phyloP scores from a whole-genome alignment of 92 coral and sea anemone genomes.

The Umimayanthus chanpuru region DNA sequence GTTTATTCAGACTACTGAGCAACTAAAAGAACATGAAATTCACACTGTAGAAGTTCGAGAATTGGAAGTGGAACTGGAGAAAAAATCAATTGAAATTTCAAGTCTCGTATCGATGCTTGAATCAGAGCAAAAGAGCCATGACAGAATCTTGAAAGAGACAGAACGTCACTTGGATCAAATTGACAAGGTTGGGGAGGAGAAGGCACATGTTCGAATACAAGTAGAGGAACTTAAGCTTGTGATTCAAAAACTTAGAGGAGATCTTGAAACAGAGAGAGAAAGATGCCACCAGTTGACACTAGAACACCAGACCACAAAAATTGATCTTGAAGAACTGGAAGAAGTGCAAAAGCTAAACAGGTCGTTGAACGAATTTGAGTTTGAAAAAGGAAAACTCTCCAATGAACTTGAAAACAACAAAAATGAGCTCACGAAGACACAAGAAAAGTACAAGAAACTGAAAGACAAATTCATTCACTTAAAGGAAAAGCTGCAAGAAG shows the following conservation, averaged over 20 bases:
- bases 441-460: slow-evolving; percentile 76
- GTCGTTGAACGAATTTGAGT: slow-evolving; percentile 78
- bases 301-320: slow-evolving; percentile 59
- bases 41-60: slow-evolving; percentile 57
- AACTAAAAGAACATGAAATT: slow-evolving; percentile 57
- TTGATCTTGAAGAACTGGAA: slow-evolving; percentile 64
- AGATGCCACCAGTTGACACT: slow-evolving; percentile 53
- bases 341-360: slow-evolving; percentile 77
- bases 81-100: slow-evolving; percentile 57
- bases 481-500: slow-evolving; percentile 75
- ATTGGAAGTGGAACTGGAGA: slow-evolving; percentile 60
- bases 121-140: slow-evolving; percentile 83
- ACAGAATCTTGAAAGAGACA: slow-evolving; percentile 83
- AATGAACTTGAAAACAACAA: slow-evolving; percentile 66
- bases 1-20: slow-evolving; percentile 54
- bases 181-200: slow-evolving; percentile 72
- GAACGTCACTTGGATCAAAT: slow-evolving; percentile 79
- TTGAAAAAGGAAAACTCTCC: slow-evolving; percentile 74
- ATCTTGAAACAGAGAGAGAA: slow-evolving; percentile 65
- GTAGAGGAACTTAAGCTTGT: slow-evolving; percentile 47
- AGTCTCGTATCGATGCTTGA: slow-evolving; percentile 71
- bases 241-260: slow-evolving; percentile 56
- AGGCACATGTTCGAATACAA: slow-evolving; percentile 56
- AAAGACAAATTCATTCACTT: slow-evolving; percentile 72
- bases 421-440: slow-evolving; percentile 68